Evolutionary conservation across 2,113 vertebrate genomes (phyloP), one percentile per base, ranked within the genome.

Genomic region (Oxyura jamaicensis): DNA sequence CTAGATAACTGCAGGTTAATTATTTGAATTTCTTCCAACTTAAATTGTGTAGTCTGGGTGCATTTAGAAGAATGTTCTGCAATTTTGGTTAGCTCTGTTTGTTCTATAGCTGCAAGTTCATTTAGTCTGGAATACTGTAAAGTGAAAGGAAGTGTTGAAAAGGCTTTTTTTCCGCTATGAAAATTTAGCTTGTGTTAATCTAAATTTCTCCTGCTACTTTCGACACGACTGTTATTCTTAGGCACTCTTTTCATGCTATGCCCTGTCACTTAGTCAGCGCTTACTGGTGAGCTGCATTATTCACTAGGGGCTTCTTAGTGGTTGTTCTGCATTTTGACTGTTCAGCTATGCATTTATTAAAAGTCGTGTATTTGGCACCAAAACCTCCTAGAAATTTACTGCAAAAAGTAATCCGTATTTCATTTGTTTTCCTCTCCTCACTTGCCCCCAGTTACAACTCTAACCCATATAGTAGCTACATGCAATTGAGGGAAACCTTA

Each of bases 281-380:
- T 87, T 69, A 26, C 67, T 83, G 84, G 42, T 59, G 89, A 83
- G 63, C 48, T 62, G n/a, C 72, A 83, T 83, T 88, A 75, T 85
- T 86, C 72, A 46, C 62, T 25, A 19, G 66, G 66, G 50, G 21
- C 62, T 90, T 26, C 48, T 88, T 91, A 69, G 92, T 2, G 26
- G 48, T 89, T 46, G 18, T 56, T 93, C 75, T 96, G 74, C 87
- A 25, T 80, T 86, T 93, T 86, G 67, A 75, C 71, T 93, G 48
- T 55, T 84, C 91, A 81, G 50, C 66, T 96, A 29, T 88, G 76
- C 66, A 48, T 81, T 93, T 95, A 94, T 95, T 90, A 92, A 35
- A 88, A 91, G 65, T 56, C 60, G 71, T 56, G 42, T 26, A 84
- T 94, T 84, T 90, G 73, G 66, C 83, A 91, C 69, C 72, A 72